These are phyloP conservation scores for Gymnothorax javanicus DNA, from an alignment of 2,797 vertebrate species.

Conservation along the genomic window DNA sequence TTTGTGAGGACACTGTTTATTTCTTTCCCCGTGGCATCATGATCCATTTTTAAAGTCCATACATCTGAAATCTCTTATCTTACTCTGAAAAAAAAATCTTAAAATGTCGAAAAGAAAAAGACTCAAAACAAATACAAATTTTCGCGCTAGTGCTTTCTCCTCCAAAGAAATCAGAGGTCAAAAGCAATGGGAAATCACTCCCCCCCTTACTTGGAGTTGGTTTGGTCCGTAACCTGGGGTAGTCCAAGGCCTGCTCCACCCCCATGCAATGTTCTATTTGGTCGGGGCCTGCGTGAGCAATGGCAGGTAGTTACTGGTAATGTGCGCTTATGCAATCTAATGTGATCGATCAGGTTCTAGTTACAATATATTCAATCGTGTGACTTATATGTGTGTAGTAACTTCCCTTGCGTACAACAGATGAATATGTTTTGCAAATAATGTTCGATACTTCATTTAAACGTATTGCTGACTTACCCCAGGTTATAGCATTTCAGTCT, in stretches of 20 bases:
- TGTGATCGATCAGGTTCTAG: not conserved
- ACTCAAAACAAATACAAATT: not conserved
- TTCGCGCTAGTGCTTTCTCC: not conserved
- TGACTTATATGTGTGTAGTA: not conserved
- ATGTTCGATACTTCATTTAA: not conserved
- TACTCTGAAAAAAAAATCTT: no score
- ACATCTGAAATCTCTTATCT: no score
- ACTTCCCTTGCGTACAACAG: not conserved
- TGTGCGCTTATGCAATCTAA: not conserved
- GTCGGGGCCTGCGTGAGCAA: not conserved
- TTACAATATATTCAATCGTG: not conserved
- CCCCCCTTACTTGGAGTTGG: not conserved
- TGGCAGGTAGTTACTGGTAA: not conserved
- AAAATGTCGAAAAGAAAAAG: no score
- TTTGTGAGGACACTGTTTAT: no score
- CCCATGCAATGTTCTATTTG: not conserved
- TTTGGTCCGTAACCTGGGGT: constrained; percentile 10
- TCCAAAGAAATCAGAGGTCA: not conserved
- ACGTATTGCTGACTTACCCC: not conserved
- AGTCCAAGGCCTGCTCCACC: not conserved
- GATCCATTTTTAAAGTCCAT: no score
- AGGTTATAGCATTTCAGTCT: not conserved
- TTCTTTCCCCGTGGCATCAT: no score
- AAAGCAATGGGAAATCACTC: not conserved
- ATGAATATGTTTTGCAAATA: not conserved